Percentiles rank a stretch among this genome's conserved stretches.
phyloP scores from a whole-genome alignment of 2,888 invertebrate genomes.

The Papilio gigon region DNA sequence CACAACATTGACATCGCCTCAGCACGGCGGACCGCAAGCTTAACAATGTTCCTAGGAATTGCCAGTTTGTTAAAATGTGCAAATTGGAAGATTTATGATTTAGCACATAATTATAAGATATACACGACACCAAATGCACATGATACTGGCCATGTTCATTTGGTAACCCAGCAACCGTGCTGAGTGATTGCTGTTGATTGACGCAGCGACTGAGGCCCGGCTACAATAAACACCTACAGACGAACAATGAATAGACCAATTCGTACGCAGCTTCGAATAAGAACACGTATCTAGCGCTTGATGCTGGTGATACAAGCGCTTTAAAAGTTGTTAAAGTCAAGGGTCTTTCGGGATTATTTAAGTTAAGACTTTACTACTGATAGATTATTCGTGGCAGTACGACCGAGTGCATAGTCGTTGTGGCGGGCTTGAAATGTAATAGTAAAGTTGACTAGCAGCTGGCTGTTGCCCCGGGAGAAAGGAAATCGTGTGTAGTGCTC shows the following conservation, averaged over 20 bases:
- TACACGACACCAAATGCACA: constrained; percentile 7
- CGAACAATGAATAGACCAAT: background rate
- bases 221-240: background rate
- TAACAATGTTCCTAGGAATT: constrained; percentile 43
- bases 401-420: background rate
- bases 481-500: background rate
- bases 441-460: background rate
- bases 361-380: too few species aligned
- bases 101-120: background rate
- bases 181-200: constrained; percentile 20
- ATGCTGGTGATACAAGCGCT: background rate
- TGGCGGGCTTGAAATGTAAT: background rate
- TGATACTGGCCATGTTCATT: too few species aligned
- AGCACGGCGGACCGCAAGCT: background rate
- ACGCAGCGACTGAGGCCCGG: background rate
- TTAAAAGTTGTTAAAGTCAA: too few species aligned
- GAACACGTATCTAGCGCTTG: background rate
- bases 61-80: constrained; percentile 46
- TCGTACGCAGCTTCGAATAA: background rate
- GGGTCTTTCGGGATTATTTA: too few species aligned
- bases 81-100: constrained; percentile 32
- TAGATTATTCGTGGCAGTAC: background rate
- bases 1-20: background rate
- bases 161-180: too few species aligned
- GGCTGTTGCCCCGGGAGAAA: background rate